Evolutionary conservation across 2,113 vertebrate genomes (phyloP).

Genomic region (Gasterosteus nipponicus): DNA sequence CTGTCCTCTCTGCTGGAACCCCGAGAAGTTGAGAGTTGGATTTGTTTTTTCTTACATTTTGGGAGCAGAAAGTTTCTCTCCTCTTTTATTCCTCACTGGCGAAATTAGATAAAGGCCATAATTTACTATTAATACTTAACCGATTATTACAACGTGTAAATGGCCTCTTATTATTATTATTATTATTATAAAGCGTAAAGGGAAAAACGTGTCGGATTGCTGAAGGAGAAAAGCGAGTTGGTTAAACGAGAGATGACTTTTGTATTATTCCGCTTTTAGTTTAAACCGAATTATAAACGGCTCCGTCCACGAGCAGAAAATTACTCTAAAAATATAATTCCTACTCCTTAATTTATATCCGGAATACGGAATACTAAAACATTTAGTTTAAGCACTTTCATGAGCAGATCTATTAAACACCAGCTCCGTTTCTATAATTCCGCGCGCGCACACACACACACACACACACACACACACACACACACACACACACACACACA

Average conservation of each 20-base stretch:
- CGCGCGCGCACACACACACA: neutral
- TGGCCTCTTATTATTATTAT: neutral
- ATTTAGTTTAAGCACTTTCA: constrained; percentile 2
- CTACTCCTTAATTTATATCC: neutral
- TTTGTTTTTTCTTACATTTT: constrained; percentile 2
- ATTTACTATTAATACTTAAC: neutral
- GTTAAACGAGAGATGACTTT: neutral
- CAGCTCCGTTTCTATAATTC: neutral
- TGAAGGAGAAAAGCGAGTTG: neutral
- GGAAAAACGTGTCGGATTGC: neutral
- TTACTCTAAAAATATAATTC: neutral
- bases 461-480: neutral
- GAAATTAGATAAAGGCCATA: constrained; percentile 5
- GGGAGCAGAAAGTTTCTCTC: constrained; percentile 38
- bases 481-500: neutral
- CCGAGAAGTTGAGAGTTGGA: neutral
- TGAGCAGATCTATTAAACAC: neutral
- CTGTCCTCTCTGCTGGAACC: neutral
- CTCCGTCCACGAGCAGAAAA: no score
- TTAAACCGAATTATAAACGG: neutral
- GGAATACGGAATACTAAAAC: neutral
- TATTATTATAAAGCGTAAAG: neutral
- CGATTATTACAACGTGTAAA: constrained; percentile 1
- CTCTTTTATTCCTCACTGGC: neutral
- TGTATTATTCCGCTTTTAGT: neutral